phyloP scores from a whole-genome alignment of 64 coral and sea anemone genomes.

The Dendrophyllia cribrosa region DNA sequence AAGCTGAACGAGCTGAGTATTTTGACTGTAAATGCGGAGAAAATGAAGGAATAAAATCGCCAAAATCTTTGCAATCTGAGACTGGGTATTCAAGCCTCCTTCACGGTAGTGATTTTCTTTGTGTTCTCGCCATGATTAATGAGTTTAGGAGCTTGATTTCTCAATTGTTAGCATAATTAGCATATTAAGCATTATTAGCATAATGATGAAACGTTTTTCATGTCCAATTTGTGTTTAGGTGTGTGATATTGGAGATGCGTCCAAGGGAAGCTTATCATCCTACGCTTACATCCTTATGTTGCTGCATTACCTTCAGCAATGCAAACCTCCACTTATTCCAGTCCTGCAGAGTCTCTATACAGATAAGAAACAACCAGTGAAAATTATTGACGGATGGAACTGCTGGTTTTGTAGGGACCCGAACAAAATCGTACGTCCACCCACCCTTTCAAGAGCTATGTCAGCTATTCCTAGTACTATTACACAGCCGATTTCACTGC shows the following conservation, averaged over 20 bases:
- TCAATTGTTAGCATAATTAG: no score
- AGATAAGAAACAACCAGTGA: constrained; percentile 50
- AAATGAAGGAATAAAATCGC: no score
- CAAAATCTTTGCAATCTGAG: no score
- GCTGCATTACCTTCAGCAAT: constrained; percentile 91
- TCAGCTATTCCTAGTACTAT: no score
- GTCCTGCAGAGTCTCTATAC: constrained; percentile 82
- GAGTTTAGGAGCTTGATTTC: no score
- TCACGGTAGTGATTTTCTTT: no score
- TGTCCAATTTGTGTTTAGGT: constrained; percentile 40
- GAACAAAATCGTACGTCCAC: constrained; percentile 72
- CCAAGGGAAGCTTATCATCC: constrained; percentile 93
- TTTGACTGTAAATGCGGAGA: no score
- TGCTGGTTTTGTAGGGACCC: constrained; percentile 94
- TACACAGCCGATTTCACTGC: no score
- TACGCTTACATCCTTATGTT: constrained; percentile 98
- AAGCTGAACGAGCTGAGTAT: no score
- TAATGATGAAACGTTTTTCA: neutral
- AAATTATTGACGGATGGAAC: constrained; percentile 93
- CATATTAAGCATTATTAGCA: neutral
- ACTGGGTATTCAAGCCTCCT: no score
- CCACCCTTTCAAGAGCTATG: no score
- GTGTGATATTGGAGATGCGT: constrained; percentile 98
- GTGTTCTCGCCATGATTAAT: no score
- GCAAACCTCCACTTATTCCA: constrained; percentile 82